phyloP scores from a whole-genome alignment of 2,888 invertebrate genomes.

The Cheilosia vernalis region DNA sequence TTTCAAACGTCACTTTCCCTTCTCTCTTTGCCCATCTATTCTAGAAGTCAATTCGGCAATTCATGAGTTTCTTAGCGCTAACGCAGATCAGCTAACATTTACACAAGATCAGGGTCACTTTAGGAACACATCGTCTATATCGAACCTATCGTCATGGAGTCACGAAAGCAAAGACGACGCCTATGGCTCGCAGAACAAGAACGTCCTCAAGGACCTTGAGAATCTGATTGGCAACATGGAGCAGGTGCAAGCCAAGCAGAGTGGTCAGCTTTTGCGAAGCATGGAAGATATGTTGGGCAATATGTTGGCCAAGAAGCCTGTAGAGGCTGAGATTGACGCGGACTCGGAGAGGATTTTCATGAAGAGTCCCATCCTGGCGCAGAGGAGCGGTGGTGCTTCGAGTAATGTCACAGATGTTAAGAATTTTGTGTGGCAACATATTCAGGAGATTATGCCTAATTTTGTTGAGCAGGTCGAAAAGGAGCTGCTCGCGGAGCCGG shows the following conservation, averaged over 20 bases:
- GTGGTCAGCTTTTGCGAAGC: constrained; percentile 80
- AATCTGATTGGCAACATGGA: constrained; percentile 83
- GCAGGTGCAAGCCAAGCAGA: constrained; percentile 82
- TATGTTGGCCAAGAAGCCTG: constrained; percentile 77
- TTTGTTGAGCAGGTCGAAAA: constrained; percentile 82
- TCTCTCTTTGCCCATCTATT: constrained; percentile 72
- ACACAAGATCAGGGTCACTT: constrained; percentile 61
- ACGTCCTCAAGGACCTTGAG: constrained; percentile 82
- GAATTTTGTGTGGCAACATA: constrained; percentile 83
- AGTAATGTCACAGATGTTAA: constrained; percentile 79
- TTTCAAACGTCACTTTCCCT: constrained; percentile 65
- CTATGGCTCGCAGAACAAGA: constrained; percentile 78
- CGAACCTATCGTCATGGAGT: constrained; percentile 75
- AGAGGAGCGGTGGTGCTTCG: constrained; percentile 49
- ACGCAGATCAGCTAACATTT: constrained; percentile 77
- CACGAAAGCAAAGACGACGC: constrained; percentile 77
- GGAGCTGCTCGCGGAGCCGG: constrained; percentile 80
- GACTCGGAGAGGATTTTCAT: constrained; percentile 81
- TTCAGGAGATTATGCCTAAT: constrained; percentile 83
- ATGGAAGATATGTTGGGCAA: constrained; percentile 81
- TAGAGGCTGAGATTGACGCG: constrained; percentile 79
- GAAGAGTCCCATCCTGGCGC: constrained; percentile 82
- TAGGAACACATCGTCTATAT: constrained; percentile 51
- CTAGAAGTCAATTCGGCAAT: constrained; percentile 80
- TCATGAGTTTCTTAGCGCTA: constrained; percentile 82